Conservation (phyloP, 2,888 invertebrate species). For the Dasypolia templi region DNA sequence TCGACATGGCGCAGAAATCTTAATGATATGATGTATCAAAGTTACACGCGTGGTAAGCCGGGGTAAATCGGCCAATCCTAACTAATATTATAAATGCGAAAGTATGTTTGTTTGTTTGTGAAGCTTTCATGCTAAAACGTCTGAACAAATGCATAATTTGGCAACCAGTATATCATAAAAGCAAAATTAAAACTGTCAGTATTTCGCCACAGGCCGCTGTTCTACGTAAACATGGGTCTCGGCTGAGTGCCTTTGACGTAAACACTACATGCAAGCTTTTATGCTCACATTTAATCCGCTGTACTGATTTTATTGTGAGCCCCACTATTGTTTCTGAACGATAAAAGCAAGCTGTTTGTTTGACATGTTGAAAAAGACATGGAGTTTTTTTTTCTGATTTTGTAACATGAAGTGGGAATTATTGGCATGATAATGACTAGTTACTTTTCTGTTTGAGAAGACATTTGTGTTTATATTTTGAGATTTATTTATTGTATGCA, state of each 20-base stretch:
- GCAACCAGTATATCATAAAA: not conserved
- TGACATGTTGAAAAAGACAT: slow-evolving; percentile 16
- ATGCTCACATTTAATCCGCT: slow-evolving; percentile 26
- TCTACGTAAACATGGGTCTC: slow-evolving; percentile 23
- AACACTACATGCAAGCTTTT: slow-evolving; percentile 33
- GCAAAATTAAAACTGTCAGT: slow-evolving; percentile 15
- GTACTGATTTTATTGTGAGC: slow-evolving; percentile 44
- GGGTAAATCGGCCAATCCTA: too few relatives aligned
- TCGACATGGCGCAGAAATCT: too few relatives aligned
- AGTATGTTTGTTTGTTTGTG: too few relatives aligned
- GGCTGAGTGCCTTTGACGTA: slow-evolving; percentile 31
- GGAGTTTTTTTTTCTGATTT: not conserved
- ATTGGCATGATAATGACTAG: too few relatives aligned
- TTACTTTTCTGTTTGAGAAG: not conserved
- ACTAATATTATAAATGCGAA: too few relatives aligned
- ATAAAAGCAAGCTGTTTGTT: slow-evolving; percentile 30
- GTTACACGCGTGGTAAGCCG: too few relatives aligned
- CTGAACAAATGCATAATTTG: too few relatives aligned
- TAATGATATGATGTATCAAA: too few relatives aligned
- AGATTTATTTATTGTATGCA: too few relatives aligned
- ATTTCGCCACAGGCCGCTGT: not conserved
- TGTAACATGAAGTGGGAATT: not conserved
- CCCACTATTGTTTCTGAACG: slow-evolving; percentile 27
- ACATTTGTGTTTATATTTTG: not conserved
- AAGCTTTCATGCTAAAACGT: too few relatives aligned